Percentiles rank a stretch among this genome's conserved stretches.
Conservation (phyloP, 2,888 invertebrate genomes). For the Scaptomyza caliginosa region DNA sequence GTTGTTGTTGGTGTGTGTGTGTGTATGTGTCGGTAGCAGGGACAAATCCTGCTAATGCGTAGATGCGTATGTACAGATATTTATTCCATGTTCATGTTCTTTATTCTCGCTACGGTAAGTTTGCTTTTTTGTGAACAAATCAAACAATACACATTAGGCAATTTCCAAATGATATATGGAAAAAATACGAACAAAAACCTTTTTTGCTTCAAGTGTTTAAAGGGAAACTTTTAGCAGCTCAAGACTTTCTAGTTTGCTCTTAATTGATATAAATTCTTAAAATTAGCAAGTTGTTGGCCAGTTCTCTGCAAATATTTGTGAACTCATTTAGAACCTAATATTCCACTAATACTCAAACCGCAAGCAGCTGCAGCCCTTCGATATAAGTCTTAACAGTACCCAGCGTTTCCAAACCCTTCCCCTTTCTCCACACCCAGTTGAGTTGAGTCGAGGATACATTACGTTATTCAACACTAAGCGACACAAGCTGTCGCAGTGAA, state of each 20-base stretch:
- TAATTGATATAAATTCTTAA: conserved; percentile 29
- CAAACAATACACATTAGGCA: conserved; percentile 46
- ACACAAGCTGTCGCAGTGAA: conserved; percentile 55
- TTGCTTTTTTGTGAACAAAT: conserved; percentile 56
- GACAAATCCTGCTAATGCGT: conserved; percentile 66
- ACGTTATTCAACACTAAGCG: conserved; percentile 63
- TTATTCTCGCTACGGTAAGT: conserved; percentile 46
- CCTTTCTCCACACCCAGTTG: conserved; percentile 10
- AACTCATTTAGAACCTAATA: conserved; percentile 46
- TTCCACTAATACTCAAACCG: conserved; percentile 37
- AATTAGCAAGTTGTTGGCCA: conserved; percentile 34
- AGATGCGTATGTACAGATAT: conserved; percentile 66
- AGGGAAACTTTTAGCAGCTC: not conserved
- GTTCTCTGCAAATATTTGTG: conserved; percentile 31
- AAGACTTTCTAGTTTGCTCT: not conserved
- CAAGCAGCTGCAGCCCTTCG: conserved; percentile 19
- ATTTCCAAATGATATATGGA: conserved; percentile 4
- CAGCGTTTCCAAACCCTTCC: conserved; percentile 1
- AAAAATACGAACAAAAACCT: conserved; percentile 13
- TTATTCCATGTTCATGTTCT: conserved; percentile 61
- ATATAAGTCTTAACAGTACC: not conserved
- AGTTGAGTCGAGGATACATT: conserved; percentile 62
- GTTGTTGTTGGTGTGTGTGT: conserved; percentile 19
- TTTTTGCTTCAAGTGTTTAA: conserved; percentile 5
- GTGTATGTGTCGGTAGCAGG: conserved; percentile 24